Evolutionary conservation across 1,140 invertebrate species (phyloP).

Genomic region (Eumaeus atala): DNA sequence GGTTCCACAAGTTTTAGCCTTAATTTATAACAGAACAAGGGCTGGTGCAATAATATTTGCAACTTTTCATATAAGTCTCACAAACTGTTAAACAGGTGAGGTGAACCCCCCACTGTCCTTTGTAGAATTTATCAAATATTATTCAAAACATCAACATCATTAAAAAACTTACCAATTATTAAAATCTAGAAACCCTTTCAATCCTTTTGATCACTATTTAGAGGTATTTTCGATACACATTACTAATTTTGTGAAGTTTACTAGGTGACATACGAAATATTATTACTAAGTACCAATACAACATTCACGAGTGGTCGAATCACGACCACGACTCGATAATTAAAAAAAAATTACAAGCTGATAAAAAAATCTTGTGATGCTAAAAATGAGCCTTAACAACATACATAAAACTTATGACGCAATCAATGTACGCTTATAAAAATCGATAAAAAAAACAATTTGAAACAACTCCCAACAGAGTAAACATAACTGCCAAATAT

Average conservation of each 20-base stretch:
- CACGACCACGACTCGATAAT: constrained; percentile 15
- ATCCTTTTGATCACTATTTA: constrained; percentile 66
- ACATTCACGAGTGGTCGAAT: not conserved
- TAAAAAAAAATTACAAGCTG: constrained; percentile 55
- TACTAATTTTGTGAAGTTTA: constrained; percentile 42
- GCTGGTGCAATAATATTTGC: not conserved
- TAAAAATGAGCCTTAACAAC: constrained; percentile 19
- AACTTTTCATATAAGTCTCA: constrained; percentile 22
- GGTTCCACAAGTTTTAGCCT: constrained; percentile 7
- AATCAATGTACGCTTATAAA: constrained; percentile 26
- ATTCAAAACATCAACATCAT: constrained; percentile 69
- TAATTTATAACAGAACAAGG: no score
- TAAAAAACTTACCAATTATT: constrained; percentile 67
- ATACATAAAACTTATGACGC: constrained; percentile 18
- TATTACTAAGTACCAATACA: constrained; percentile 41
- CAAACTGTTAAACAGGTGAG: constrained; percentile 18
- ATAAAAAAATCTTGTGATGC: constrained; percentile 43
- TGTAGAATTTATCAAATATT: constrained; percentile 69
- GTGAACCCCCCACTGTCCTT: constrained; percentile 36
- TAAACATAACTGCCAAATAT: constrained; percentile 38
- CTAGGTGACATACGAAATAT: constrained; percentile 36
- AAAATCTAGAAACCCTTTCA: constrained; percentile 69
- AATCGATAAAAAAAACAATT: constrained; percentile 40
- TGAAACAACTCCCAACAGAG: not conserved
- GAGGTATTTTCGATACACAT: constrained; percentile 68